Evolutionary conservation across 2,113 vertebrate species (phyloP).

Genomic region (Tonatia bakeri): DNA sequence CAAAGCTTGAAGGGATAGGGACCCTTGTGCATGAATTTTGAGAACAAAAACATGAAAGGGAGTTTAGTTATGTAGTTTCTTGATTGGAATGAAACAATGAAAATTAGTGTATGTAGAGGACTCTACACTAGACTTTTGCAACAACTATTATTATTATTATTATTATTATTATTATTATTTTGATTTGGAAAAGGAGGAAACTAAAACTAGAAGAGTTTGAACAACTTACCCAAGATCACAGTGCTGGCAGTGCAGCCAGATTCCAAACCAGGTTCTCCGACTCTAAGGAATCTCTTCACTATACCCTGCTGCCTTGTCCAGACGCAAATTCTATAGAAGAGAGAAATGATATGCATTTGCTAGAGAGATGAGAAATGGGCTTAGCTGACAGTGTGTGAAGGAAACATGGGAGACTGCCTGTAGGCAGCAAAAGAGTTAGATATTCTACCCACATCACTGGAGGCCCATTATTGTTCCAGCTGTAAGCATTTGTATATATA

Average conservation of each 20-base stretch:
- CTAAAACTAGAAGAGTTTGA: background rate
- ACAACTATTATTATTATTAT: background rate
- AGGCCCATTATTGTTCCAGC: background rate
- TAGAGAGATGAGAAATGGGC: background rate
- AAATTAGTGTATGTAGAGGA: background rate
- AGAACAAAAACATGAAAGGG: constrained; percentile 10
- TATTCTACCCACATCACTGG: background rate
- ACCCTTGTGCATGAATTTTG: background rate
- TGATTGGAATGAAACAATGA: background rate
- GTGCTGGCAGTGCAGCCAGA: background rate
- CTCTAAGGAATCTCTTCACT: background rate
- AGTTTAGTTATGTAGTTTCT: background rate
- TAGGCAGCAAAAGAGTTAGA: background rate
- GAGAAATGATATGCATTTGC: background rate
- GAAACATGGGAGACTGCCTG: background rate
- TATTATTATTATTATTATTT: background rate
- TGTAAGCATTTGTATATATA: background rate
- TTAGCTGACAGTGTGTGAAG: background rate
- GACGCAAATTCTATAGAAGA: background rate
- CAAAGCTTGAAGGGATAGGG: background rate
- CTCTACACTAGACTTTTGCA: background rate
- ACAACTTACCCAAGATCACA: background rate
- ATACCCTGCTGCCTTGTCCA: background rate
- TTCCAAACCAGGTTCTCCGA: background rate
- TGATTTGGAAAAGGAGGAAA: background rate